Base-by-base conservation (phyloP, 2,113 vertebrate genomes). In the Hippolais icterina region DNA sequence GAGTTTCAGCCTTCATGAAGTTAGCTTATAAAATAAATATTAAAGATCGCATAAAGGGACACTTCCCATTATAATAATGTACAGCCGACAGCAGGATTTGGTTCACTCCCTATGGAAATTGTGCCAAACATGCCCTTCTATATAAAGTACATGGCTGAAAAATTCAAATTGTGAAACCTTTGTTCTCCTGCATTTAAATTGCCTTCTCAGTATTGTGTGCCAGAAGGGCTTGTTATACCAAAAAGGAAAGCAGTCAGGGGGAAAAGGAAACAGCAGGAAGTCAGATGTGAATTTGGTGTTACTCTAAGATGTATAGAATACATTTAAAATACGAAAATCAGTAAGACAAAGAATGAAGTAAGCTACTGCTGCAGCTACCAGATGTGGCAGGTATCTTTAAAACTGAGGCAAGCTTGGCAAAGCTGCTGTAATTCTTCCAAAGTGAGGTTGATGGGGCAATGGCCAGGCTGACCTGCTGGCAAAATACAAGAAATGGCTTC, bases 1-100 rank as follows among this genome's bases (percentile, higher is more conserved):
- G 74, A 63, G 15, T 87, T 96, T 91, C 93, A 94, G 83, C 53
- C 79, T 94, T 94, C 59, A 64, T 79, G 72, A 91, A 59, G 89
- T 83, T 79, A 57, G 24, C 54, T 94, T 79, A 93, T 68, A 93
- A 91, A 92, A 94, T 93, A 91, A 96, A 90, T 94, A 96, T 54
- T 87, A 93, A 92, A 85, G 85, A 96, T 46, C 3, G 13, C 50
- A 90, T 54, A 79, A 96, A 94, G 59, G 77, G 78, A 64, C 46
- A 87, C 33, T 94, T 96, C 64, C 49, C 54, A 70, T 76, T 78
- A 80, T 46, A 81, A 83, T 66, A 91, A 91, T 16, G 44, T 83
- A 93, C 39, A 93, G 81, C 65, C 94, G 83, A 60, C 25, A 87
- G 72, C 10, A 54, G 23, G 63, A 88, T 97, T 79, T 89, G 79